A percentile compares a stretch with the other conserved stretches of the same genome.
Conservation (phyloP, 2,113 vertebrate genomes). For the Sapajus apella region DNA sequence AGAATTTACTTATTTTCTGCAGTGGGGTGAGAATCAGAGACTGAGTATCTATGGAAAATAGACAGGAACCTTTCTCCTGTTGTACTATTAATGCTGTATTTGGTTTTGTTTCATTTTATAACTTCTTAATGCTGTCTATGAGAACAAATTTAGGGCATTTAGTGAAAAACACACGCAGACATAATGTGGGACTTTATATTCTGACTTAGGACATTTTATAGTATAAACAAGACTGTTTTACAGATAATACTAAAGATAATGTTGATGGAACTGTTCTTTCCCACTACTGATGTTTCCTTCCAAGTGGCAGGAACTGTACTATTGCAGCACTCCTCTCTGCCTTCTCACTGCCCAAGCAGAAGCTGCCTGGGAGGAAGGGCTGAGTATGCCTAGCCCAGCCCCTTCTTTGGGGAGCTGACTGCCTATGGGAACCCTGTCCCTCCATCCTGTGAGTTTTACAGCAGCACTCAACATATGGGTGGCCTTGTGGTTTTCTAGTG, state of each 20-base stretch:
- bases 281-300: slow-evolving; percentile 25
- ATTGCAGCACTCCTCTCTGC: neutral
- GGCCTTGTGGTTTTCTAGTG: slow-evolving; percentile 6
- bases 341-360: neutral
- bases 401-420: neutral
- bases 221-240: neutral
- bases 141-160: neutral
- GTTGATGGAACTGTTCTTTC: slow-evolving; percentile 11
- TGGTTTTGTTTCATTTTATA: neutral
- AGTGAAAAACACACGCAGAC: neutral
- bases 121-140: neutral
- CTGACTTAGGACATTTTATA: neutral
- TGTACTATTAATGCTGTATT: neutral
- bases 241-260: neutral
- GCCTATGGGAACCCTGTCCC: neutral
- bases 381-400: neutral
- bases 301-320: neutral
- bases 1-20: neutral
- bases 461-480: neutral
- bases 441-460: neutral
- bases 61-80: neutral
- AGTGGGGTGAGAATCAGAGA: neutral
- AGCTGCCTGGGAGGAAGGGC: neutral
- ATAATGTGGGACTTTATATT: neutral
- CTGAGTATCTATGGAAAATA: neutral